phyloP scores from a whole-genome alignment of 2,888 invertebrate species.

The Megaustenia siamemsis region DNA sequence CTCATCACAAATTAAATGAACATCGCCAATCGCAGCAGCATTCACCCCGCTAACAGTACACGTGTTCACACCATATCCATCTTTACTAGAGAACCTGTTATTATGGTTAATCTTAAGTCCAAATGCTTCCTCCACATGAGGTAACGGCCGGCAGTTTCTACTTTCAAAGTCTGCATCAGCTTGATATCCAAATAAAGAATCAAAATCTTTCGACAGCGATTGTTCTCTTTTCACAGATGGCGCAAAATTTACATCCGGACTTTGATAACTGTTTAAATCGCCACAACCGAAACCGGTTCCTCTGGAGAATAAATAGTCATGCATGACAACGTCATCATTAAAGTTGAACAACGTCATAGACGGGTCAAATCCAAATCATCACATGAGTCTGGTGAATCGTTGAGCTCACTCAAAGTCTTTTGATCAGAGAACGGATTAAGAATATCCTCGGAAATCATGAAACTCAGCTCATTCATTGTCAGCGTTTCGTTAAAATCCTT shows the following conservation, averaged over 20 bases:
- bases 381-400: slow-evolving; percentile 1
- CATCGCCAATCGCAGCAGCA: not conserved
- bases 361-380: slow-evolving; percentile 56
- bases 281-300: slow-evolving; percentile 56
- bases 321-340: slow-evolving; percentile 71
- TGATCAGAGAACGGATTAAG: slow-evolving; percentile 40
- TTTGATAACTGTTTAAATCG: not conserved
- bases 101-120: not conserved
- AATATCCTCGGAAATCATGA: slow-evolving; percentile 22
- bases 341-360: slow-evolving; percentile 67
- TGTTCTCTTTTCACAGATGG: not conserved
- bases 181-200: not conserved
- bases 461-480: slow-evolving; percentile 35
- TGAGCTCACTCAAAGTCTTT: slow-evolving; percentile 41
- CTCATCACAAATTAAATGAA: too few species aligned
- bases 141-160: not conserved
- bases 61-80: not conserved
- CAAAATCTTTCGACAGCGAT: not conserved
- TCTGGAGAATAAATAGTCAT: slow-evolving; percentile 76
- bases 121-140: slow-evolving; percentile 26
- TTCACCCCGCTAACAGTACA: not conserved
- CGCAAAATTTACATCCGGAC: too few species aligned
- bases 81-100: not conserved
- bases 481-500: slow-evolving; percentile 24
- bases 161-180: not conserved